Base-by-base conservation (phyloP, 2,888 invertebrate species). In the Parapristionchus giblindavisi region DNA sequence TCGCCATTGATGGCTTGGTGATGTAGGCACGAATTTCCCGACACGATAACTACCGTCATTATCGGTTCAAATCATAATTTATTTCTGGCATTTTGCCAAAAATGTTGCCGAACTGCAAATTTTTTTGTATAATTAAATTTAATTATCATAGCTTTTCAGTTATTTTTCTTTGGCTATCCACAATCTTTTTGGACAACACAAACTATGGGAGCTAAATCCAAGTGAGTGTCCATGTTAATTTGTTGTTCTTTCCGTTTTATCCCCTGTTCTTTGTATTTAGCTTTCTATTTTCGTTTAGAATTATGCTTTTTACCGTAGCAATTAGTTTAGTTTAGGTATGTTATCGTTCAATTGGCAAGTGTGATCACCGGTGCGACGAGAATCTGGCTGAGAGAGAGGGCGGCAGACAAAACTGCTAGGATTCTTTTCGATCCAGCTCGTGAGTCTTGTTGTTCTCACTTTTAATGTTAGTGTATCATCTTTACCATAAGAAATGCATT, bases 401-500 rank as follows among this genome's bases (percentile, higher is more conserved):
- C 85, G 3, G 85, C 85, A 4, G 83, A 84, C 11, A 86, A 86
- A 74, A 81, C 81, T 70, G 68, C 83, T n/a, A 82, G 82, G 71
- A 81, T 87, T 34, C 81, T 85, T 77, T 87, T 77, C 77, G 87
- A 87, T 77, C 87, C 87, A 36, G 85, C 86, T 6, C 77, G 87
- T 87, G 66, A 79, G 61, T 73, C 5, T 43, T 43, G 43, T 43
- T 43, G 43, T 11, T 8, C 8, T 8, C 43, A 14, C 17, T 43
- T 43, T 43, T 54, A 24, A n/a, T 54, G 11, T 54, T 54, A 54
- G 54, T 17, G 8, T n/a, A 54, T 54, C n/a, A 54, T 54, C 14
- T 14, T 54, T 54, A n/a, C 24, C 14, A 54, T 6, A 54, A 54
- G 17, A 14, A 27, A 54, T 63, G 82, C 81, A 75, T 92, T 92